Conservation (phyloP, 2,113 vertebrate species). For the Chrysemys picta region DNA sequence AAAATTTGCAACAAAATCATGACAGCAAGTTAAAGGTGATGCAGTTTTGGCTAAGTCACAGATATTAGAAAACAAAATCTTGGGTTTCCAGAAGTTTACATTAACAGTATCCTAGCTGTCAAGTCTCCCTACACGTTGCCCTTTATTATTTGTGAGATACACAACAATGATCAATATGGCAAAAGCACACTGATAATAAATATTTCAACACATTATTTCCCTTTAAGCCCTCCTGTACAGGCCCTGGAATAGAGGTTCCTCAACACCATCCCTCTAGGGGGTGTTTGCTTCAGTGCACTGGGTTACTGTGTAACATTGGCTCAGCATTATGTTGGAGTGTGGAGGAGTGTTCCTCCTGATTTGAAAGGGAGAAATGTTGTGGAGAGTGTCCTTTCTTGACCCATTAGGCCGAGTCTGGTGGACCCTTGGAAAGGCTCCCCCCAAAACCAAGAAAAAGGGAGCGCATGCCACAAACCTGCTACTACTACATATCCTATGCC, state of each 20-base stretch:
- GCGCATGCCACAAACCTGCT: neutral
- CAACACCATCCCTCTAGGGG: neutral
- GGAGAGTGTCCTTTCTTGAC: neutral
- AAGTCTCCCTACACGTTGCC: no score
- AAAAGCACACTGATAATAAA: no score
- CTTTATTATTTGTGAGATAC: no score
- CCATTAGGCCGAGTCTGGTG: rapidly evolving
- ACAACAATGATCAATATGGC: no score
- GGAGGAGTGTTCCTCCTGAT: rapidly evolving
- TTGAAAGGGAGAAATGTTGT: neutral
- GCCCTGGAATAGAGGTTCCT: neutral
- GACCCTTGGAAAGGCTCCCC: neutral
- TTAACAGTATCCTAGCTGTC: no score
- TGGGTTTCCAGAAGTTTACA: no score
- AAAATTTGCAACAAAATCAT: no score
- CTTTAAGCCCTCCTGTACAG: no score
- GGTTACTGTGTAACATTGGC: neutral
- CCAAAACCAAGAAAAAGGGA: neutral
- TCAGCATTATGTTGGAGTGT: neutral
- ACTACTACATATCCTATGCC: neutral
- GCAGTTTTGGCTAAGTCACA: no score
- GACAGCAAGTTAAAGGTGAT: no score
- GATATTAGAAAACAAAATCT: no score
- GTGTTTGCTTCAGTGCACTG: neutral
- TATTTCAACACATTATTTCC: no score